Percentiles rank a stretch among this genome's conserved stretches.
Evolutionary conservation across 2,797 vertebrate species (phyloP).

Genomic region (Acrossocheilus fasciatus): DNA sequence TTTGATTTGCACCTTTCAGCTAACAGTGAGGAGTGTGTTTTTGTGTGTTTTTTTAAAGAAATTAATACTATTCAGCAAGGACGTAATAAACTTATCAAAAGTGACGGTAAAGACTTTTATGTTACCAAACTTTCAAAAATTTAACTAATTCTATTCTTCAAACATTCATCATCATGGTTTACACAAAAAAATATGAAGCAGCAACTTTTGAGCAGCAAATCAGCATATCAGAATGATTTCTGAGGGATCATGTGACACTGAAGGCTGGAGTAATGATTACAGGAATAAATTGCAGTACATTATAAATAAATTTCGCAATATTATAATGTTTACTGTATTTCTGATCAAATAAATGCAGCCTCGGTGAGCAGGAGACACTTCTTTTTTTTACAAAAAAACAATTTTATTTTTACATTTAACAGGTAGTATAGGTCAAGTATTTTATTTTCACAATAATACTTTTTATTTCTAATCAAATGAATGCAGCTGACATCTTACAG

Average conservation of each 20-base stretch:
- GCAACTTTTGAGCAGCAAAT: background rate
- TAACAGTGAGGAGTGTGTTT: background rate
- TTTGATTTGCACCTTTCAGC: background rate
- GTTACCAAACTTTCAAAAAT: no score
- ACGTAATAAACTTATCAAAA: background rate
- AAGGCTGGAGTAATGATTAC: background rate
- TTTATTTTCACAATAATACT: background rate
- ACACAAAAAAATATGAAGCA: no score
- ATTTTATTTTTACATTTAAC: no score
- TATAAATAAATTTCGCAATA: background rate
- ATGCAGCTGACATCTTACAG: background rate
- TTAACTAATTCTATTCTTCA: no score
- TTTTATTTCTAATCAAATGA: no score
- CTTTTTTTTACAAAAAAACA: no score
- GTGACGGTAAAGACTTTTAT: background rate
- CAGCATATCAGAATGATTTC: background rate
- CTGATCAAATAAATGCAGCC: background rate
- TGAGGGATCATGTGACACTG: background rate
- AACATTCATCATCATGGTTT: no score
- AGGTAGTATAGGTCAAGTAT: background rate
- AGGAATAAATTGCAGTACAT: no score
- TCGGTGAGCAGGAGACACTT: no score
- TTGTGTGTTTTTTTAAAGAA: background rate
- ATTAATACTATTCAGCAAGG: background rate
- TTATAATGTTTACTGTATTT: background rate